Percentiles rank a stretch among this genome's conserved stretches.
phyloP scores from a whole-genome alignment of 2,113 vertebrate genomes.

The Psilopsiagon aymara region DNA sequence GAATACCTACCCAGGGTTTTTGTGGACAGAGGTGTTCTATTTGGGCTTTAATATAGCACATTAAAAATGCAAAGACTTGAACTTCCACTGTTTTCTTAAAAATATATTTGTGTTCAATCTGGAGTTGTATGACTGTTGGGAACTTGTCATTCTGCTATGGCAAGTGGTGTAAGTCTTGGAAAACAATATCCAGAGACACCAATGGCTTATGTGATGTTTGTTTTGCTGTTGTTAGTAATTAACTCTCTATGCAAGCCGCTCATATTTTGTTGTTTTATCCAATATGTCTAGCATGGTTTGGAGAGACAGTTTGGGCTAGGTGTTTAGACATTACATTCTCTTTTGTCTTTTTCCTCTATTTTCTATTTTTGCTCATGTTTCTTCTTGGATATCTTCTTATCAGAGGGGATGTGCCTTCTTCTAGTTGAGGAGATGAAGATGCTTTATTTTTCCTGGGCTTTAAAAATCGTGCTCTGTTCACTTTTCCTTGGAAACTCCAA shows the following conservation, averaged over 20 bases:
- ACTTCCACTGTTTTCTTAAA: neutral
- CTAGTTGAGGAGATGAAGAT: neutral
- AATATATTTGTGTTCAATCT: neutral
- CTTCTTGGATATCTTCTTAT: neutral
- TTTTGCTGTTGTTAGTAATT: neutral
- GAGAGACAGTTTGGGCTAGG: neutral
- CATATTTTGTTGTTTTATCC: neutral
- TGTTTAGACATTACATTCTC: rapidly evolving
- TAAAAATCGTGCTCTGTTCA: neutral
- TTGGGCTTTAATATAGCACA: neutral
- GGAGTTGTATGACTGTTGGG: neutral
- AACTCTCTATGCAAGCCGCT: neutral
- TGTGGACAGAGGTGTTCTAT: neutral
- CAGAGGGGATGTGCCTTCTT: neutral
- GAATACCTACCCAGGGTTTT: neutral
- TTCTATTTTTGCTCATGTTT: neutral
- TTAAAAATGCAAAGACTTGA: neutral
- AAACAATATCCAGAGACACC: neutral
- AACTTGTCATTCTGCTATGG: neutral
- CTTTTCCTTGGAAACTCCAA: neutral
- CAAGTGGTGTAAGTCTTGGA: neutral
- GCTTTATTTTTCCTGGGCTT: neutral
- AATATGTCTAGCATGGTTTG: neutral
- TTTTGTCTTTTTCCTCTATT: neutral
- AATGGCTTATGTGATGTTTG: neutral